A percentile compares a stretch with the other conserved stretches of the same genome.
Conservation (phyloP, 2,113 vertebrate genomes). For the Thoracochromis brauschi region DNA sequence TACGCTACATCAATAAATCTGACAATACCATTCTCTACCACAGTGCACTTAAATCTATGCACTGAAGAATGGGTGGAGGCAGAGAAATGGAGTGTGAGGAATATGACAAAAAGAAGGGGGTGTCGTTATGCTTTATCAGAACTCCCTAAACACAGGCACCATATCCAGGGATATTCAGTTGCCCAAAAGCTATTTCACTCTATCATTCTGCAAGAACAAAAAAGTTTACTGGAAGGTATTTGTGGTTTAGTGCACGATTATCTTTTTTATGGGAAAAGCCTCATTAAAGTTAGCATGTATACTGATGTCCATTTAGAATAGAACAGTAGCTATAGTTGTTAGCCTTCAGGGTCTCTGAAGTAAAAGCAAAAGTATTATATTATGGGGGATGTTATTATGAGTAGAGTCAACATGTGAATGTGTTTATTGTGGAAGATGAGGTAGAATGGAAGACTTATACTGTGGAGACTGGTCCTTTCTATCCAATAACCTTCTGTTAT, state of each 20-base stretch:
- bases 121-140: not conserved
- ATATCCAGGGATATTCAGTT: not conserved
- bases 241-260: not conserved
- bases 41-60: not conserved
- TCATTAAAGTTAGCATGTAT: not conserved
- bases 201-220: not conserved
- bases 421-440: not conserved
- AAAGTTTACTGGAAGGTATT: not conserved
- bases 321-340: not conserved
- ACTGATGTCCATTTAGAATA: not conserved
- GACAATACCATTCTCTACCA: not conserved
- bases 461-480: not conserved
- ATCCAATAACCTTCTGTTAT: not conserved
- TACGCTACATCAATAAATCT: conserved; percentile 10
- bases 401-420: not conserved
- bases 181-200: not conserved
- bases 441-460: not conserved
- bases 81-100: not conserved
- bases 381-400: not conserved
- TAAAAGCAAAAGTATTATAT: not conserved
- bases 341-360: not conserved
- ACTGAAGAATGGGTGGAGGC: not conserved
- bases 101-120: not conserved
- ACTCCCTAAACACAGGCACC: not conserved
- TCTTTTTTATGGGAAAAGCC: not conserved